Base-by-base conservation (phyloP, 2,888 invertebrate species). In the Smittia sp. region DNA sequence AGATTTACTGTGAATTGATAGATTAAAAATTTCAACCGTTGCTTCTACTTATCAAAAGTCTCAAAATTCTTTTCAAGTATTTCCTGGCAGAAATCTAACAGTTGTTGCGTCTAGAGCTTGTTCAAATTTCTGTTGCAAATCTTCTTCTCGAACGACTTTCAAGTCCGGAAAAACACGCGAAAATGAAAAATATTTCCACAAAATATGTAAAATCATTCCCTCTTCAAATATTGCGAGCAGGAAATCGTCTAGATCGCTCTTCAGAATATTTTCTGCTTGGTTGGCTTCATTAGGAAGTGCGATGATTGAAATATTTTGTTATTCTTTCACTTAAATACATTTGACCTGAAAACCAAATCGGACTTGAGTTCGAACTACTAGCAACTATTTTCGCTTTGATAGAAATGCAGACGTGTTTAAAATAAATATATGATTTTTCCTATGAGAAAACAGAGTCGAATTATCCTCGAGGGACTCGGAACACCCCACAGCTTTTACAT, bases 381-480 rank as follows among this genome's bases (percentile, higher is more conserved):
- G n/a, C n/a, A n/a, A n/a, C n/a, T n/a, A n/a, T n/a, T n/a, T n/a
- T n/a, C n/a, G n/a, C n/a, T n/a, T n/a, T n/a, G n/a, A n/a, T n/a
- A n/a, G n/a, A n/a, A n/a, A n/a, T n/a, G n/a, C n/a, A n/a, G n/a
- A n/a, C n/a, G n/a, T n/a, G n/a, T n/a, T n/a, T n/a, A n/a, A n/a
- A n/a, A n/a, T n/a, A n/a, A n/a, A n/a, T n/a, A n/a, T n/a, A n/a
- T n/a, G n/a, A n/a, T n/a, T n/a, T n/a, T n/a, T n/a, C n/a, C n/a
- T n/a, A n/a, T n/a, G n/a, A n/a, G n/a, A n/a, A n/a, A n/a, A n/a
- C n/a, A n/a, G n/a, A n/a, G n/a, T n/a, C n/a, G 3, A 46, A 70
- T 3, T 70, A 54, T 32, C 70, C 70, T 70, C 54, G 22, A 46
- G 70, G 54, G 54, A 70, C 46, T 20, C 65, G 15, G 9, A 1